Evolutionary conservation across 1,140 invertebrate genomes (phyloP).

Genomic region (Cherax destructor): DNA sequence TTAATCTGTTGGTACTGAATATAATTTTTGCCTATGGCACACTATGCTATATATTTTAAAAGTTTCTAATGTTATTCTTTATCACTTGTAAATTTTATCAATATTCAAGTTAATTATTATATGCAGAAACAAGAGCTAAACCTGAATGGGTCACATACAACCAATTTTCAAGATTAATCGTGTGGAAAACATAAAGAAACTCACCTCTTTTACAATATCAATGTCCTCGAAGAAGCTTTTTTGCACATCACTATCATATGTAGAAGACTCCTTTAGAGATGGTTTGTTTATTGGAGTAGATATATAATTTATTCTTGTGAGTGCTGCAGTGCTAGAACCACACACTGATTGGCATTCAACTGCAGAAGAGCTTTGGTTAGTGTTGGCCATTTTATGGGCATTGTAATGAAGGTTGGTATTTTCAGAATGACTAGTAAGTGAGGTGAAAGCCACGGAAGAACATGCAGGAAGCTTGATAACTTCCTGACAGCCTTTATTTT

Average conservation of each 20-base stretch:
- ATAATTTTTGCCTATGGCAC: no score
- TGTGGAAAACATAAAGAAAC: background rate
- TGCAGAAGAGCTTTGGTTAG: background rate
- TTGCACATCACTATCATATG: background rate
- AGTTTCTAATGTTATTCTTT: no score
- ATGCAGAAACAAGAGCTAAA: no score
- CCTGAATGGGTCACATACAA: background rate
- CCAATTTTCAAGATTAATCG: background rate
- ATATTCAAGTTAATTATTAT: no score
- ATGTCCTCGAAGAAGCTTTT: constrained; percentile 14
- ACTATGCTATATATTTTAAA: no score
- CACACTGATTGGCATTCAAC: background rate
- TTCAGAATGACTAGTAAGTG: background rate
- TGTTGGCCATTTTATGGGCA: background rate
- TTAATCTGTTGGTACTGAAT: no score
- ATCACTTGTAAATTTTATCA: no score
- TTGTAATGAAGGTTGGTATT: background rate
- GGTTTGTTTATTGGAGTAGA: background rate
- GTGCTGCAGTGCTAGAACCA: background rate
- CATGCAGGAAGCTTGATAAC: background rate
- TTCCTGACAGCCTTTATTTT: background rate
- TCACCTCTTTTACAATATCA: constrained; percentile 44
- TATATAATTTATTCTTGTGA: background rate
- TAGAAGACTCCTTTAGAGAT: background rate
- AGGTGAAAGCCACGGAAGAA: background rate